Percentiles rank a stretch among this genome's conserved stretches.
These are phyloP conservation scores for Narcine bancroftii DNA, from an alignment of 2,113 vertebrate species.

Conservation along the genomic window DNA sequence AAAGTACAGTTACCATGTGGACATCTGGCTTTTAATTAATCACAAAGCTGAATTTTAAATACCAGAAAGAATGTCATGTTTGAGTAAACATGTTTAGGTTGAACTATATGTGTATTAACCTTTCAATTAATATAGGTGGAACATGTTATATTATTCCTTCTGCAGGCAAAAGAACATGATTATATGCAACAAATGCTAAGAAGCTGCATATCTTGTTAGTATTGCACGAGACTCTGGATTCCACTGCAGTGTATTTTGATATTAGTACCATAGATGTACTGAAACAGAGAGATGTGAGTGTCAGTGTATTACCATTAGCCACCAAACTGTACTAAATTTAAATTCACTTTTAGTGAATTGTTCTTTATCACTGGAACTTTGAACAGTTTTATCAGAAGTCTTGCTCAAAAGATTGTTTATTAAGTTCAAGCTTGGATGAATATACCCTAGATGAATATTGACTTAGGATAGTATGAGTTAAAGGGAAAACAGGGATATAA, in stretches of 20 bases:
- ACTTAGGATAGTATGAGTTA: not conserved
- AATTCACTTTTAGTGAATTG: not conserved
- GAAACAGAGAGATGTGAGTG: not conserved
- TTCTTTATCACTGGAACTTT: not conserved
- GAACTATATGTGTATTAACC: not conserved
- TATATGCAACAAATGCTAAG: not conserved
- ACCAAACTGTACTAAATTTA: not conserved
- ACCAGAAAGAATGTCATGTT: slow-evolving; percentile 17
- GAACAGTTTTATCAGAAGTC: not conserved
- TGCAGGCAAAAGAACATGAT: not conserved
- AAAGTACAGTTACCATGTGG: not conserved
- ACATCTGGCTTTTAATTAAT: slow-evolving; percentile 1
- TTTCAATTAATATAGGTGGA: not conserved
- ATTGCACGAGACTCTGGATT: not conserved
- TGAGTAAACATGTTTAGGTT: slow-evolving; percentile 3
- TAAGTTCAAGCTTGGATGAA: not conserved
- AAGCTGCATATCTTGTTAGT: not conserved
- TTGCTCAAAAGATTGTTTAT: not conserved
- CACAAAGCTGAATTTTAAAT: slow-evolving; percentile 20
- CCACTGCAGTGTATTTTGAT: not conserved
- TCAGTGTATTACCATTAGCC: not conserved
- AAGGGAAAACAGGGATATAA: not conserved
- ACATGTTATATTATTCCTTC: not conserved
- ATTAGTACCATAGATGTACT: not conserved
- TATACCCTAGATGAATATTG: not conserved